These are phyloP conservation scores for Sepioteuthis lessoniana DNA, from an alignment of 2,888 invertebrate genomes.

Conservation along the genomic window DNA sequence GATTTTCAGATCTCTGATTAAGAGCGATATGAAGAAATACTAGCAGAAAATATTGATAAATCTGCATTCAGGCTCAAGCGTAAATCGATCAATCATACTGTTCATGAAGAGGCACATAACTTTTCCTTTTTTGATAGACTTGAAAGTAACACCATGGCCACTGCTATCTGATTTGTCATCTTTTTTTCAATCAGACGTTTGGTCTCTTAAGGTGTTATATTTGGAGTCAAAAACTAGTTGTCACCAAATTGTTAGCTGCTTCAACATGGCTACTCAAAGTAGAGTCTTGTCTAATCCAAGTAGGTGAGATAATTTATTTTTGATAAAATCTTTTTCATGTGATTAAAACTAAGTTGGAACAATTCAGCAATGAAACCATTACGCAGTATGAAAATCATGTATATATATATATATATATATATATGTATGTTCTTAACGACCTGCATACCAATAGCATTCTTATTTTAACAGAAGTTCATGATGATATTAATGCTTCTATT, in stretches of 20 bases:
- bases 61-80: background rate
- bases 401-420: constrained; percentile 1
- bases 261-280: background rate
- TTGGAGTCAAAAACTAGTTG: background rate
- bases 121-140: background rate
- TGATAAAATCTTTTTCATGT: no score
- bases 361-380: no score
- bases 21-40: background rate
- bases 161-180: no score
- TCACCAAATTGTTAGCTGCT: background rate
- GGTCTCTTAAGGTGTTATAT: background rate
- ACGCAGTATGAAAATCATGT: background rate
- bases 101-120: background rate
- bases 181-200: background rate
- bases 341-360: no score
- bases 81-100: background rate
- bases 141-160: background rate
- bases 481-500: no score
- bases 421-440: background rate
- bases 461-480: no score
- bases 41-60: background rate
- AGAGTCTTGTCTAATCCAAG: background rate
- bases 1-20: background rate
- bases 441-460: no score
- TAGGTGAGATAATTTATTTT: no score